Base-by-base conservation (phyloP, 2,113 vertebrate genomes). In the Dermatemys mawii region DNA sequence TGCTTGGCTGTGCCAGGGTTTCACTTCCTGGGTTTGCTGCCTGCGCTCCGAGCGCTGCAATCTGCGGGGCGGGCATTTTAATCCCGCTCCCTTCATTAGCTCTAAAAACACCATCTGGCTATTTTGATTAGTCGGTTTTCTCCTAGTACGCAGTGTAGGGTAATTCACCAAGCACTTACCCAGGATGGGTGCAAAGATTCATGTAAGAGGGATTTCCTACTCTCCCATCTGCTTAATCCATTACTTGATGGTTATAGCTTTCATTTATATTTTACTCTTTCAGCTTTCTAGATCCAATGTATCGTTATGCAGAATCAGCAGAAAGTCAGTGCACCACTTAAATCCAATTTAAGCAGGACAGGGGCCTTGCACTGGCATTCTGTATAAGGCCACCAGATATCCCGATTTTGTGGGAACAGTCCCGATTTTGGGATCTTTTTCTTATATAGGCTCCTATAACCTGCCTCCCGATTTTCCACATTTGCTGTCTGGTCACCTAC, bases 281-380 rank as follows among this genome's bases (percentile, higher is more conserved):
- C 48, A 14, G 11, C 2, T 3, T 21, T 9, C 1, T 3, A 86
- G 55, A 13, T 8, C 0, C 1, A 29, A 53, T n/a, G 0, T 14
- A 21, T 32, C 27, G 10, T 70, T 70, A n/a, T 70, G n/a, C n/a
- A 22, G 75, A 32, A 5, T 0, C 55, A 7, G 81, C 2, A 49
- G 17, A 4, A 14, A 73, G 50, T 32, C 44, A 1, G 3, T 55
- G 49, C 9, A 3, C 5, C 44, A 0, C 48, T 41, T 8, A 2
- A 26, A 60, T 8, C 16, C 75, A 0, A 9, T 17, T 6, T 29
- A 11, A 8, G 17, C 11, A 0, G 63, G n/a, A 70, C 63, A 70
- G 8, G 9, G 35, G 35, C 35, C n/a, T 70, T 22, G 8, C 12
- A 7, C 11, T 5, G 0, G 73, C 21, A 27, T n/a, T 67, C 4